Evolutionary conservation across 2,888 invertebrate species (phyloP), one percentile per base, ranked within the genome.

Genomic region (Watsonalla binaria): DNA sequence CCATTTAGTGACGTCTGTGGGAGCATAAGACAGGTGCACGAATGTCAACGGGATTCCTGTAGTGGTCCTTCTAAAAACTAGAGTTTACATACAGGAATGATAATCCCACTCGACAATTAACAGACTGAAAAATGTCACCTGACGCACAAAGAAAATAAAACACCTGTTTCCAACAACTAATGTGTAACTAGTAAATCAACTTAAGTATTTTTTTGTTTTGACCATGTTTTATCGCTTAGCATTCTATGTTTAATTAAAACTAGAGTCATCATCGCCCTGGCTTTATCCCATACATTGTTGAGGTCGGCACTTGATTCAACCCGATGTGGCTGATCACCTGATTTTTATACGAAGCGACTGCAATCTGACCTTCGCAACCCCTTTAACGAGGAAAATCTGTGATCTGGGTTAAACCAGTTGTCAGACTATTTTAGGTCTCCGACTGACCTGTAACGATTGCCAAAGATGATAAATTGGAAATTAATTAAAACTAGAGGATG

Each of bases 71-170:
- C 78, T 81, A 87, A 87, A 86, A 87, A 86, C 79, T 78, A 72
- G 69, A 72, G 76, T 76, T 80, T 80, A 77, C 68, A 77, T 72
- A 74, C 61, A 66, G 72, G 76, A 79, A 74, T 74, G 73, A 58
- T 63, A 49, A 49, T 49, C 49, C 56, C 68, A 60, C 65, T 63
- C 70, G 63, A 79, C 80, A 84, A 84, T 86, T 84, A 86, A 82
- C 83, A 75, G 77, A 73, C 79, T 82, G 78, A 82, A 86, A 88
- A 82, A 88, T 89, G 88, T 84, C 83, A 74, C 77, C 71, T 71
- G 66, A 78, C 85, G 83, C 86, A 84, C 82, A 80, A 74, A 70
- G 72, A 76, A 77, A 78, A 80, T 78, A 79, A 78, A 77, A 74
- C 67, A 86, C 79, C 82, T 85, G 84, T 69, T 66, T 72, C 65